Evolutionary conservation across 2,888 invertebrate species (phyloP).

Genomic region (Hololepta plana): DNA sequence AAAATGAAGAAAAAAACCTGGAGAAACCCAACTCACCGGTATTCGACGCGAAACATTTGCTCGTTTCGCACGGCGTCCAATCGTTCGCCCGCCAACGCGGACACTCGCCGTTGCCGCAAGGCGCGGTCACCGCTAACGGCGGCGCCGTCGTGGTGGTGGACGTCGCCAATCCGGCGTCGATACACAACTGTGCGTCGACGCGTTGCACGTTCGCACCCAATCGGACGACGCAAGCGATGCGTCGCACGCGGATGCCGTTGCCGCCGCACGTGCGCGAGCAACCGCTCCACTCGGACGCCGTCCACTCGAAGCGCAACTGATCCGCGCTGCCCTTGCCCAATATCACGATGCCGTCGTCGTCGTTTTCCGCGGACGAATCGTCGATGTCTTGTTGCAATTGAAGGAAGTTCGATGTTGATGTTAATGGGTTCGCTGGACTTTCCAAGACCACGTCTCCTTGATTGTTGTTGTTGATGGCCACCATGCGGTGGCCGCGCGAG

Average conservation of each 20-base stretch:
- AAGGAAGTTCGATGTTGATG: no score
- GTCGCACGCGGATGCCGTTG: constrained; percentile 51
- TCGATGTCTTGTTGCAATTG: no score
- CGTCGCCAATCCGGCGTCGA: constrained; percentile 46
- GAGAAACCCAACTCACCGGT: constrained; percentile 42
- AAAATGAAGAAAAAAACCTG: no score
- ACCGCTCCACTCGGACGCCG: constrained; percentile 66
- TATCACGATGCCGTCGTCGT: constrained; percentile 12
- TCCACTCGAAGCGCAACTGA: constrained; percentile 55
- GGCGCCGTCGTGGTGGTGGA: constrained; percentile 42
- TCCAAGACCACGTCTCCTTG: no score
- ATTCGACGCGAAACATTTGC: constrained; percentile 57
- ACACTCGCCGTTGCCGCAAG: constrained; percentile 51
- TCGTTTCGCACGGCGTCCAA: constrained; percentile 55
- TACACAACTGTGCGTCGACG: constrained; percentile 47
- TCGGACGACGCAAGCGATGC: constrained; percentile 52
- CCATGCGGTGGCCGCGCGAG: constrained; percentile 51
- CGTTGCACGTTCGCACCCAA: constrained; percentile 35
- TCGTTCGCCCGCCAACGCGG: constrained; percentile 52
- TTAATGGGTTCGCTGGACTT: no score
- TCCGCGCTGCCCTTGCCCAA: constrained; percentile 18
- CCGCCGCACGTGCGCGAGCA: constrained; percentile 75
- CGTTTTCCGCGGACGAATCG: constrained; percentile 15
- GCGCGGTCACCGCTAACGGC: no score
- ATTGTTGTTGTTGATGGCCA: no score